A percentile compares a stretch with the other conserved stretches of the same genome.
These are phyloP conservation scores for Rousettus leschenaultii DNA, from an alignment of 2,113 vertebrate species.

Conservation along the genomic window DNA sequence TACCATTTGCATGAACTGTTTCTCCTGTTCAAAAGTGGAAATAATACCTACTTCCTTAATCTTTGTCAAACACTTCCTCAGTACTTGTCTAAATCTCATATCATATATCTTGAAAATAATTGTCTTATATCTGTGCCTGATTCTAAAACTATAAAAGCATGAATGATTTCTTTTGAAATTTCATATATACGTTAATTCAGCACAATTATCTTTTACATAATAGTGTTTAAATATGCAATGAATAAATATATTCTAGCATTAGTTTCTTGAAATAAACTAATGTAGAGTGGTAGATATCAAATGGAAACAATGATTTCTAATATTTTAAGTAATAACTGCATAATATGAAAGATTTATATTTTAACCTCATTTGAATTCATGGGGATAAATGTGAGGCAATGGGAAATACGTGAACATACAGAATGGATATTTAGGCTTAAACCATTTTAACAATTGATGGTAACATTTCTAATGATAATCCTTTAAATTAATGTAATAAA, in stretches of 20 bases:
- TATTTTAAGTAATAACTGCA: not conserved
- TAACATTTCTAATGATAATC: not conserved
- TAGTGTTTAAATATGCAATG: not conserved
- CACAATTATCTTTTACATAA: not conserved
- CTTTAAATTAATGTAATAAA: not conserved
- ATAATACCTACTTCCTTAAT: not conserved
- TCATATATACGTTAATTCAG: not conserved
- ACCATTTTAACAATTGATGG: not conserved
- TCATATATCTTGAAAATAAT: not conserved
- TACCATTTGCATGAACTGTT: not conserved
- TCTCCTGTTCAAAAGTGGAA: not conserved
- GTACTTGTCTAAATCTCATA: not conserved
- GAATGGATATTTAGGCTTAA: not conserved
- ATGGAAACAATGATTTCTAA: not conserved
- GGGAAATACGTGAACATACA: not conserved
- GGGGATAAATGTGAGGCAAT: not conserved
- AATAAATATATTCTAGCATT: not conserved
- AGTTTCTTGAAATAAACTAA: not conserved
- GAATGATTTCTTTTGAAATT: not conserved
- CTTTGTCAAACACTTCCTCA: not conserved
- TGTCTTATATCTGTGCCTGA: not conserved
- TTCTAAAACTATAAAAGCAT: not conserved
- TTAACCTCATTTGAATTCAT: not conserved
- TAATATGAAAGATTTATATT: not conserved
- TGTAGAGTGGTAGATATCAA: not conserved